Percentiles rank a stretch among this genome's conserved stretches.
Conservation (phyloP, 2,797 vertebrate genomes). For the Odontamblyopus lacepedii region DNA sequence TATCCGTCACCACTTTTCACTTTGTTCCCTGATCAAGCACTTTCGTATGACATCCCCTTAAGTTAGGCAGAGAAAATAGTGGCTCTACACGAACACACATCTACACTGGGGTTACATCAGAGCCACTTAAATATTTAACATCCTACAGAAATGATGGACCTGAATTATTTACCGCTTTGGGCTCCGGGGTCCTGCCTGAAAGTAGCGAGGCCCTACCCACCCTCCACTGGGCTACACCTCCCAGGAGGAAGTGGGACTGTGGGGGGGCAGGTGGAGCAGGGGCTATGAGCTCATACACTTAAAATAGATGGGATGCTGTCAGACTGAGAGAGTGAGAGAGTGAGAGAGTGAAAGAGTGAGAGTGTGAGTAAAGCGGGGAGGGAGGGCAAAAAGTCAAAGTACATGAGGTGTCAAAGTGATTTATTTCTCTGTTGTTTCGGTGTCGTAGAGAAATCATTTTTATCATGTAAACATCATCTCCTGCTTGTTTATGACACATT, state of each 20-base stretch:
- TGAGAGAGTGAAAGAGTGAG: constrained; percentile 49
- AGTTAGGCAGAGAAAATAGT: constrained; percentile 36
- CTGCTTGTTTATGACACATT: neutral
- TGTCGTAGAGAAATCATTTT: constrained; percentile 3
- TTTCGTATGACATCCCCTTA: constrained; percentile 57
- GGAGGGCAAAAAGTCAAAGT: constrained; percentile 26
- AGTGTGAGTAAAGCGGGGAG: constrained; percentile 38
- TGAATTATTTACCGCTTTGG: constrained; percentile 74
- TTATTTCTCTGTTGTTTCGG: constrained; percentile 8
- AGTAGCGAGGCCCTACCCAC: constrained; percentile 55
- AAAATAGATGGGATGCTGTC: constrained; percentile 70
- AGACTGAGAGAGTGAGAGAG: constrained; percentile 64
- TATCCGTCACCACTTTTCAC: constrained; percentile 30
- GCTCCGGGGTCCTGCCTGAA: constrained; percentile 57
- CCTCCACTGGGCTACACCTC: constrained; percentile 64
- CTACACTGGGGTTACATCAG: constrained; percentile 70
- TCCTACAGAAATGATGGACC: constrained; percentile 65
- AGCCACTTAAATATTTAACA: constrained; percentile 72
- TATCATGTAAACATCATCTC: neutral
- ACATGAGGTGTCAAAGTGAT: neutral
- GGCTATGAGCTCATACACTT: constrained; percentile 69
- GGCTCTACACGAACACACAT: constrained; percentile 25
- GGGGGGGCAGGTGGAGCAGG: constrained; percentile 51
- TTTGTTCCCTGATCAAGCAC: constrained; percentile 35
- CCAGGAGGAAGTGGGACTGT: constrained; percentile 50